phyloP scores from a whole-genome alignment of 2,888 invertebrate genomes.

The Pseudococcus jackbeardsleyi region DNA sequence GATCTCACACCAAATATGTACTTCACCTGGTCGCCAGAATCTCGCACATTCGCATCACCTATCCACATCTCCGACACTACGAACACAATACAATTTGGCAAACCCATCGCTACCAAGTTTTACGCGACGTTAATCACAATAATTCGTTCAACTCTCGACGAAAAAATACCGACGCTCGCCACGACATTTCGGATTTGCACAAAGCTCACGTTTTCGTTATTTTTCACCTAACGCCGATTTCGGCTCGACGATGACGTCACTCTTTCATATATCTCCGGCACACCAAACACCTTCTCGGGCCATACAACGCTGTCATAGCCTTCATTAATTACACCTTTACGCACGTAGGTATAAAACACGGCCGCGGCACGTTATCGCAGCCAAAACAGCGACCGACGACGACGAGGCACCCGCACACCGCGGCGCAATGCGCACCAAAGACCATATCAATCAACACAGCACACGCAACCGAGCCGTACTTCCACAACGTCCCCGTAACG shows the following conservation, averaged over 20 bases:
- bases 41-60: background rate
- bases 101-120: background rate
- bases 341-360: background rate
- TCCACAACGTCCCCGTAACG: background rate
- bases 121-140: conserved; percentile 3
- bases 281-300: background rate
- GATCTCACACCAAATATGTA: too few species aligned
- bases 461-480: background rate
- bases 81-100: background rate
- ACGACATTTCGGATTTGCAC: background rate
- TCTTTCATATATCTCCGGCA: background rate
- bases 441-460: background rate
- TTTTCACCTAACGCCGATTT: background rate
- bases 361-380: background rate
- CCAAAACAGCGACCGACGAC: background rate
- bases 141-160: background rate
- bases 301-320: background rate
- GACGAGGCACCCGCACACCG: background rate
- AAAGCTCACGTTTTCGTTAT: background rate
- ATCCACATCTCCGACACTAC: background rate
- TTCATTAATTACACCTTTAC: background rate
- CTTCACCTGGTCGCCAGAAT: too few species aligned
- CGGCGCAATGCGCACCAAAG: background rate
- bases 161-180: background rate
- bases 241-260: background rate